phyloP scores from a whole-genome alignment of 2,113 vertebrate genomes.

The Ammospiza nelsoni region DNA sequence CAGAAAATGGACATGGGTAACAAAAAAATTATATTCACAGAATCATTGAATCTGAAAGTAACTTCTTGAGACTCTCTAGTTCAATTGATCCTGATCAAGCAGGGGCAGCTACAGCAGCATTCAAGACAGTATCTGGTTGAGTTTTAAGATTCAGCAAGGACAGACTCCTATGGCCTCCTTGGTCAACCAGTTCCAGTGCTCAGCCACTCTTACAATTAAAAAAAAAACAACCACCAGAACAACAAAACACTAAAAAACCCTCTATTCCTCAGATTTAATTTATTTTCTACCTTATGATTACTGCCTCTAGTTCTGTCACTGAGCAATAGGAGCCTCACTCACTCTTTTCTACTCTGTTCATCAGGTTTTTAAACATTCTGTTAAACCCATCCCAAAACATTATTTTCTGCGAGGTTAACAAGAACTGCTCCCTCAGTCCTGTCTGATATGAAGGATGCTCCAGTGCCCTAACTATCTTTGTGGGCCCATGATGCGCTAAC shows the following conservation, averaged over 20 bases:
- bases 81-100: neutral
- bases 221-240: too few species aligned
- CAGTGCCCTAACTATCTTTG: neutral
- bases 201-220: neutral
- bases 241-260: fast-evolving
- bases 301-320: too few species aligned
- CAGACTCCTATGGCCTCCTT: neutral
- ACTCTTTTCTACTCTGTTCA: neutral
- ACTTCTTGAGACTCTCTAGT: neutral
- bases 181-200: neutral
- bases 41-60: neutral
- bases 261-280: neutral
- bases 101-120: neutral
- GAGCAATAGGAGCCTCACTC: neutral
- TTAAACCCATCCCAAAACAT: neutral
- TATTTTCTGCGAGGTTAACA: neutral
- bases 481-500: neutral
- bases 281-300: neutral
- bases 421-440: neutral
- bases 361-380: neutral
- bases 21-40: neutral
- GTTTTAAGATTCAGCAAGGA: neutral
- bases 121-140: neutral
- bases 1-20: neutral
- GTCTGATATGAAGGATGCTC: neutral